phyloP scores from a whole-genome alignment of 1,140 invertebrate species.

The Trissolcus basalis region DNA sequence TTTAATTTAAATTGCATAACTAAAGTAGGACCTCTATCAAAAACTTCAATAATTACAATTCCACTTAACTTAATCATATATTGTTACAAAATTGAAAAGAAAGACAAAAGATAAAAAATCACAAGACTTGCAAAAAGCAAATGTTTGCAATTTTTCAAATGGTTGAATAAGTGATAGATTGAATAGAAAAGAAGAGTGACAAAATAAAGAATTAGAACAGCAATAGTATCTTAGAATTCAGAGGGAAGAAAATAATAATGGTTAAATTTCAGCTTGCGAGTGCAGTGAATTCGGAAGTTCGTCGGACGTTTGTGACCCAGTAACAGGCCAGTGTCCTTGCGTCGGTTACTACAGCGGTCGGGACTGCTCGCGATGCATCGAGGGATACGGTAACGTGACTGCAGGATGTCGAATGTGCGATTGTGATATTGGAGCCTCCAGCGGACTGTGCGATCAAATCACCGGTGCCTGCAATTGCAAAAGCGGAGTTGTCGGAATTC shows the following conservation, averaged over 20 bases:
- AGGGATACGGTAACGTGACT: slow-evolving; percentile 80
- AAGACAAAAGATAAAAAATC: no score
- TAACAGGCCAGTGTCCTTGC: slow-evolving; percentile 87
- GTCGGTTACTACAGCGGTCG: slow-evolving; percentile 69
- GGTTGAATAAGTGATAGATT: no score
- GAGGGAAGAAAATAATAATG: no score
- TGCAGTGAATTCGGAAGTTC: slow-evolving; percentile 86
- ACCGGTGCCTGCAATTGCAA: slow-evolving; percentile 81
- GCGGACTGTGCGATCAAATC: slow-evolving; percentile 84
- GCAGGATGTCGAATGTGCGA: slow-evolving; percentile 81
- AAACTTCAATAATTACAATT: no score
- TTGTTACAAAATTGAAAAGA: no score
- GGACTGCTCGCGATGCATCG: slow-evolving; percentile 72
- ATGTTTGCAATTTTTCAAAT: no score
- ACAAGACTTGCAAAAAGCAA: no score
- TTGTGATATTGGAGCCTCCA: slow-evolving; percentile 89
- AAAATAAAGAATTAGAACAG: no score
- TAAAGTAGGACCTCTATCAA: no score
- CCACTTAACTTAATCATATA: no score
- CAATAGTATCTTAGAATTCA: no score
- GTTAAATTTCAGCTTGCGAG: slow-evolving; percentile 80
- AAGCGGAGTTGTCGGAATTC: slow-evolving; percentile 84
- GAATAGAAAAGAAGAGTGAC: neutral
- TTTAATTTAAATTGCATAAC: no score
- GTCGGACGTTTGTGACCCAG: slow-evolving; percentile 82